Base-by-base conservation (phyloP, 1,140 invertebrate species). In the Oncopeltus fasciatus region DNA sequence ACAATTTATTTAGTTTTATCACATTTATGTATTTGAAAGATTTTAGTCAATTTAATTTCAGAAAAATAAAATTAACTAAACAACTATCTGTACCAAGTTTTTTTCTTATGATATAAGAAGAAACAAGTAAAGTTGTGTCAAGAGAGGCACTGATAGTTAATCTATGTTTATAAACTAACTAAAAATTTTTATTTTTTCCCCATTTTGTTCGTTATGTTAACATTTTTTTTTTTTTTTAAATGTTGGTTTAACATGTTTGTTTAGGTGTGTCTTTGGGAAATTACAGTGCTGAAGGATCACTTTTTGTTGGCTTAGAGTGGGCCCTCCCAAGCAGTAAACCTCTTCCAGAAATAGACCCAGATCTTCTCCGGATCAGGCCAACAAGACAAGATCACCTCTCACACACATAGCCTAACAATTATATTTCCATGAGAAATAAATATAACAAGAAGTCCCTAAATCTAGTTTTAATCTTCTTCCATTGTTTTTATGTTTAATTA, bases 281-380 rank as follows among this genome's bases (percentile, higher is more conserved):
- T 38, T 64, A 57, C 56, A 65, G 62, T 33, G 64, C 64, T n/a
- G 61, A 64, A 12, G 51, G 61, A 8, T 63, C 61, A 8, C 28
- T 67, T 20, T 67, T 65, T 57, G 61, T 67, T 5, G 65, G 65
- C 8, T 60, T 64, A 33, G 53, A 63, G 14, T 53, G 62, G 28
- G 31, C 38, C 18, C 57, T 62, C 14, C 47, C 51, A 24, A 47
- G 18, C n/a, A 29, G 29, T 33, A 65, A 64, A 58, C 57, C 61
- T 11, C 60, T 64, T n/a, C 65, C 64, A 18, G 64, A 65, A 44
- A 65, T 66, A 2, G 66, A 67, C 33, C 64, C 64, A 38, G 66
- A 67, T 27, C 60, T 67, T 9, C 31, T 66, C 4, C 47, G 66
- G 20, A 49, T 67, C 20, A 67, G 66, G 59, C 62, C 66, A n/a